Evolutionary conservation across 2,888 invertebrate genomes (phyloP).

Genomic region (Calameuta pallipes): DNA sequence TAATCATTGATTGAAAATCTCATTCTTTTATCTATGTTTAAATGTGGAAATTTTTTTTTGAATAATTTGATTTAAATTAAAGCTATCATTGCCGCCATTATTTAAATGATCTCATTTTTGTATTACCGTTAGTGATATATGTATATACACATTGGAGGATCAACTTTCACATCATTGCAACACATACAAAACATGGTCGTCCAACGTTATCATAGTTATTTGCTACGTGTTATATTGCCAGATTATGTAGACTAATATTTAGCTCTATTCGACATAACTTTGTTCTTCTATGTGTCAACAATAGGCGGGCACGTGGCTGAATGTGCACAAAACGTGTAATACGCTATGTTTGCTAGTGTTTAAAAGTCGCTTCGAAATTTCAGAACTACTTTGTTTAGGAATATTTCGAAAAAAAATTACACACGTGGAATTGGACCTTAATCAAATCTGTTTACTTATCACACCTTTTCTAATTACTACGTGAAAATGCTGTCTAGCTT

Average conservation of each 20-base stretch:
- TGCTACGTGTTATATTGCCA: neutral
- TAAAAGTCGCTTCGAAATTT: neutral
- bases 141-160: neutral
- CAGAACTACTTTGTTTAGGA: no score
- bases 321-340: neutral
- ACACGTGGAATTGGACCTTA: no score
- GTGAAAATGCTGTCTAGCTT: no score
- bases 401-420: no score
- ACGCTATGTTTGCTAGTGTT: neutral
- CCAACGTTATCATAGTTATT: neutral
- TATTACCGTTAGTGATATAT: neutral
- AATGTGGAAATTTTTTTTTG: neutral
- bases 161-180: neutral
- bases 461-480: no score
- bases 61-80: neutral
- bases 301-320: neutral
- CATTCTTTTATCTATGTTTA: neutral
- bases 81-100: neutral
- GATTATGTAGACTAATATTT: neutral
- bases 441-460: no score
- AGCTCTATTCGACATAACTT: neutral
- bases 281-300: neutral
- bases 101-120: neutral
- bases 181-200: neutral
- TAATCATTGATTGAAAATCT: neutral